Evolutionary conservation across 2,797 vertebrate species (phyloP).

Genomic region (Phylloscopus collybita): DNA sequence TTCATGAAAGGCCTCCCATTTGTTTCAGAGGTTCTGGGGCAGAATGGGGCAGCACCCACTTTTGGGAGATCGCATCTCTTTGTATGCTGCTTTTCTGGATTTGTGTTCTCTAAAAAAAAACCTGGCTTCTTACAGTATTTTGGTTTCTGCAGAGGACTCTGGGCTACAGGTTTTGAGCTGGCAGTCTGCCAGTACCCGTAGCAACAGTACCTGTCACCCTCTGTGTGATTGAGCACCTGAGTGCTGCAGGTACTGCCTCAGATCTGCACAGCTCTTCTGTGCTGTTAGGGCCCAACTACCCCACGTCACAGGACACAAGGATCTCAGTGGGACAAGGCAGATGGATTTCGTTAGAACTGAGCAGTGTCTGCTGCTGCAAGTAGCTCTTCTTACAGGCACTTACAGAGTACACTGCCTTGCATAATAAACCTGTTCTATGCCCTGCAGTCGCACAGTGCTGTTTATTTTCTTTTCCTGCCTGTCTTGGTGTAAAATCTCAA

Average conservation of each 20-base stretch:
- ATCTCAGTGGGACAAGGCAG: background rate
- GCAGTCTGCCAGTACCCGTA: background rate
- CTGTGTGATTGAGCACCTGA: background rate
- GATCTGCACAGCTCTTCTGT: background rate
- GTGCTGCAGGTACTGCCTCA: background rate
- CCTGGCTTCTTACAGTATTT: background rate
- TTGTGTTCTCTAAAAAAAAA: background rate
- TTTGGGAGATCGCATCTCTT: fast-evolving
- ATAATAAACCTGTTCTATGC: background rate
- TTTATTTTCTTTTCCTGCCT: slow-evolving; percentile 9
- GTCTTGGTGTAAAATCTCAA: background rate
- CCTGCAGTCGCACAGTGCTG: background rate
- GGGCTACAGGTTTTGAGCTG: background rate
- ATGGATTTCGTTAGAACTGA: background rate
- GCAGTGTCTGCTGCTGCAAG: background rate
- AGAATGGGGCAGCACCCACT: background rate
- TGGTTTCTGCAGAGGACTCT: background rate
- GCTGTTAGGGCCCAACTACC: background rate
- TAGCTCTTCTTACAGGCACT: background rate
- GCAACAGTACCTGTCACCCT: background rate
- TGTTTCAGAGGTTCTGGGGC: background rate
- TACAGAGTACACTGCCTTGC: background rate
- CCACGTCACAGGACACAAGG: background rate
- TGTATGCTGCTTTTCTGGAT: background rate
- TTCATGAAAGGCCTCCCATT: background rate